Conservation (phyloP, 2,113 vertebrate genomes). For the Aspiorhynchus laticeps region DNA sequence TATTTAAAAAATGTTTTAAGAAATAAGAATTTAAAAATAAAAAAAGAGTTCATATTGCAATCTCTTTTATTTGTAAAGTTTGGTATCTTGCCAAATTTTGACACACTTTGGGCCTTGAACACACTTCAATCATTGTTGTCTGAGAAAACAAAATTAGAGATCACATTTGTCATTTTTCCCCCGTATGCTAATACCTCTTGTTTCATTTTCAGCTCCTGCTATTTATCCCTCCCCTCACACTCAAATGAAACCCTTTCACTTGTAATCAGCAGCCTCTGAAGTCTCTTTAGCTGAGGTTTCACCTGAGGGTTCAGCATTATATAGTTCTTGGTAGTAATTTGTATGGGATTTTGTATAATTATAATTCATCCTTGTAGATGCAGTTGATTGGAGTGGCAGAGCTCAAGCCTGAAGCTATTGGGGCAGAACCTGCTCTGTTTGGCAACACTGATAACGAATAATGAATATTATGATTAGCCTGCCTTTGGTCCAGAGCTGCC, state of each 20-base stretch:
- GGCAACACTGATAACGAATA: slow-evolving; percentile 32
- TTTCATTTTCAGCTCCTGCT: neutral
- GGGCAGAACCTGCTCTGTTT: slow-evolving; percentile 38
- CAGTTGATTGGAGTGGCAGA: neutral
- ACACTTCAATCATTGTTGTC: neutral
- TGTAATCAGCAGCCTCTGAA: slow-evolving; percentile 10
- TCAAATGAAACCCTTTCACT: neutral
- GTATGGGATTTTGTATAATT: slow-evolving; percentile 38
- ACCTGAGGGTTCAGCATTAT: slow-evolving; percentile 30
- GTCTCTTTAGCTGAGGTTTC: slow-evolving; percentile 2
- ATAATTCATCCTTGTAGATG: slow-evolving; percentile 42
- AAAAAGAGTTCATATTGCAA: too few relatives aligned
- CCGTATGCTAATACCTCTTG: neutral
- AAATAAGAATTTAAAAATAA: too few relatives aligned
- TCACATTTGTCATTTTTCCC: neutral
- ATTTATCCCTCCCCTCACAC: neutral
- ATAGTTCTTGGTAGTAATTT: slow-evolving; percentile 23
- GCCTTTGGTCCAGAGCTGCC: slow-evolving; percentile 33
- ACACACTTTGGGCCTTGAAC: neutral
- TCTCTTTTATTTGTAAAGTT: too few relatives aligned
- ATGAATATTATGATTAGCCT: slow-evolving; percentile 51
- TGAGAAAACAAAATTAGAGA: neutral
- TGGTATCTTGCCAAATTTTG: neutral
- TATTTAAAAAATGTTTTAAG: too few relatives aligned
- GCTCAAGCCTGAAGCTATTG: slow-evolving; percentile 19